phyloP scores from a whole-genome alignment of 2,888 invertebrate genomes.

The Ochlodes sylvanus region DNA sequence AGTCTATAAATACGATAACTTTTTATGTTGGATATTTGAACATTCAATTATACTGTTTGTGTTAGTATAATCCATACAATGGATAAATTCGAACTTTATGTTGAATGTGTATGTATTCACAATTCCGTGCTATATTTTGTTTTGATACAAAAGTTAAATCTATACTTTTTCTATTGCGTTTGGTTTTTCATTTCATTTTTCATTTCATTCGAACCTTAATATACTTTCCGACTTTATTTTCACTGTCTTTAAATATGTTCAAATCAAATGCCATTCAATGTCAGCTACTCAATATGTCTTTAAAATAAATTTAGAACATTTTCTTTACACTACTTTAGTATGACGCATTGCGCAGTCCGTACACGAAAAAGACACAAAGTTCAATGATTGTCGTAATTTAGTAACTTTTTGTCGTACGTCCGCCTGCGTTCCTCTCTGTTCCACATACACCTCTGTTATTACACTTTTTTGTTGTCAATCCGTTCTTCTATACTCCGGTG shows the following conservation, averaged over 20 bases:
- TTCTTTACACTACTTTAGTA: slow-evolving; percentile 3
- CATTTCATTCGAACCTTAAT: neutral
- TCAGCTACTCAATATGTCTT: neutral
- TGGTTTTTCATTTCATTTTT: too few relatives aligned
- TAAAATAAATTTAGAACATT: neutral
- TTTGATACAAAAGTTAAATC: too few relatives aligned
- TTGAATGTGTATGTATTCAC: too few relatives aligned
- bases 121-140: too few relatives aligned
- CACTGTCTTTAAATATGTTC: neutral
- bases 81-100: too few relatives aligned
- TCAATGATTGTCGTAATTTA: slow-evolving; percentile 45
- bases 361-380: slow-evolving; percentile 25
- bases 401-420: slow-evolving; percentile 47
- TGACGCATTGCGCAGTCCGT: slow-evolving; percentile 40
- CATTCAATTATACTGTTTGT: too few relatives aligned
- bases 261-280: neutral
- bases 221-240: neutral
- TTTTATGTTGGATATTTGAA: too few relatives aligned
- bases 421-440: slow-evolving; percentile 43
- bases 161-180: too few relatives aligned
- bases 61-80: too few relatives aligned
- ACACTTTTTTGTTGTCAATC: slow-evolving; percentile 60
- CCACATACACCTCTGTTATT: slow-evolving; percentile 54
- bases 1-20: too few relatives aligned
- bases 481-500: slow-evolving; percentile 55